Percentiles rank a stretch among this genome's conserved stretches.
Conservation (phyloP, 2,888 invertebrate species). For the Drepana falcataria region DNA sequence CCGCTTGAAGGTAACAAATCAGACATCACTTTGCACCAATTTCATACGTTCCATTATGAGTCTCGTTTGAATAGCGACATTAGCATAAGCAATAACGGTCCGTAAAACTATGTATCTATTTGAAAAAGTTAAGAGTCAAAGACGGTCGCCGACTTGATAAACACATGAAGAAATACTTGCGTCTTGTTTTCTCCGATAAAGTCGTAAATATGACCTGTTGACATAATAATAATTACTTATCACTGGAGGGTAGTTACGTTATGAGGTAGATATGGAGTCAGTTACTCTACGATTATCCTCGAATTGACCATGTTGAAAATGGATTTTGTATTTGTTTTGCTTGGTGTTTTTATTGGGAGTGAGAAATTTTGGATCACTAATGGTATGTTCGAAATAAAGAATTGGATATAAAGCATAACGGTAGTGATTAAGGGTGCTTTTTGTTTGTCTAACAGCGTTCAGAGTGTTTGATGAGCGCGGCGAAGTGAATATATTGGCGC, state of each 20-base stretch:
- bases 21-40: no score
- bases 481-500: conserved; percentile 52
- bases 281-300: neutral
- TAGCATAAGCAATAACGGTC: no score
- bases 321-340: neutral
- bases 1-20: no score
- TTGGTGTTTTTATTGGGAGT: conserved; percentile 4
- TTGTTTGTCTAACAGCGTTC: conserved; percentile 37
- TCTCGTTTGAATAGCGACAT: no score
- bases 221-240: conserved; percentile 20
- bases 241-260: conserved; percentile 34
- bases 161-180: neutral
- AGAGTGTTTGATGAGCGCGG: conserved; percentile 49
- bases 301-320: neutral
- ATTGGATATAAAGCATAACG: no score
- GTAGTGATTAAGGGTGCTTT: no score
- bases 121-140: neutral
- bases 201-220: conserved; percentile 27
- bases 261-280: neutral
- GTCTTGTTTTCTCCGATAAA: neutral
- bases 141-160: no score
- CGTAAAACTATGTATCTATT: neutral
- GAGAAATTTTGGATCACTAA: conserved; percentile 21
- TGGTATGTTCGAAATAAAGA: neutral
- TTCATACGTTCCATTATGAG: no score